Conservation (phyloP, 2,113 vertebrate species). For the Zeus faber region DNA sequence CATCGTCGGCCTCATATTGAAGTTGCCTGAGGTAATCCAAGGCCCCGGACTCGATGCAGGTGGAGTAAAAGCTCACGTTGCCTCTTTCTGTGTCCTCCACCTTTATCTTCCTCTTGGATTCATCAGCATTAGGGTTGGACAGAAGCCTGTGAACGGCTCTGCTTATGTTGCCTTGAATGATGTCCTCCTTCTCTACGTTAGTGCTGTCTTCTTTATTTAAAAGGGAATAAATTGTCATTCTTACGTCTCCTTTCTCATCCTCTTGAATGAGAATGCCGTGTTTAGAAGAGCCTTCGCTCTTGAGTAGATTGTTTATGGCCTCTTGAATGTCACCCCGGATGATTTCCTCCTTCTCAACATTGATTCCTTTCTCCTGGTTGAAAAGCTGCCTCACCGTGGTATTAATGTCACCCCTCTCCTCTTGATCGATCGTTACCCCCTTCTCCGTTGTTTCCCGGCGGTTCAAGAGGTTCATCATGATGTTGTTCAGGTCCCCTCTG, state of each 20-base stretch:
- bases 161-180: slow-evolving; percentile 84
- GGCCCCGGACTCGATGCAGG: slow-evolving; percentile 89
- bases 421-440: slow-evolving; percentile 75
- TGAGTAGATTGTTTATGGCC: slow-evolving; percentile 84
- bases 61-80: slow-evolving; percentile 91
- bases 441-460: slow-evolving; percentile 70
- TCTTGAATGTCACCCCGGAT: slow-evolving; percentile 85
- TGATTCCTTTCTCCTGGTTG: slow-evolving; percentile 73
- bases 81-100: slow-evolving; percentile 82
- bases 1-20: slow-evolving; percentile 71
- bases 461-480: slow-evolving; percentile 87
- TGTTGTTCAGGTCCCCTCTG: slow-evolving; percentile 81
- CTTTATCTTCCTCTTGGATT: slow-evolving; percentile 70
- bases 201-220: slow-evolving; percentile 77
- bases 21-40: slow-evolving; percentile 87
- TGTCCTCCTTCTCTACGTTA: slow-evolving; percentile 73
- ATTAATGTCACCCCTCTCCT: slow-evolving; percentile 84
- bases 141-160: slow-evolving; percentile 79
- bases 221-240: slow-evolving; percentile 91
- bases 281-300: slow-evolving; percentile 73
- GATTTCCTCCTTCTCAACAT: slow-evolving; percentile 81
- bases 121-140: slow-evolving; percentile 70
- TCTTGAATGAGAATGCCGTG: slow-evolving; percentile 90
- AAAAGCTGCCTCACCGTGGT: slow-evolving; percentile 83
- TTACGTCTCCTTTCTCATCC: slow-evolving; percentile 87